These are phyloP conservation scores for Pristionchus fissidentatus DNA, from an alignment of 2,888 invertebrate species.

Conservation along the genomic window DNA sequence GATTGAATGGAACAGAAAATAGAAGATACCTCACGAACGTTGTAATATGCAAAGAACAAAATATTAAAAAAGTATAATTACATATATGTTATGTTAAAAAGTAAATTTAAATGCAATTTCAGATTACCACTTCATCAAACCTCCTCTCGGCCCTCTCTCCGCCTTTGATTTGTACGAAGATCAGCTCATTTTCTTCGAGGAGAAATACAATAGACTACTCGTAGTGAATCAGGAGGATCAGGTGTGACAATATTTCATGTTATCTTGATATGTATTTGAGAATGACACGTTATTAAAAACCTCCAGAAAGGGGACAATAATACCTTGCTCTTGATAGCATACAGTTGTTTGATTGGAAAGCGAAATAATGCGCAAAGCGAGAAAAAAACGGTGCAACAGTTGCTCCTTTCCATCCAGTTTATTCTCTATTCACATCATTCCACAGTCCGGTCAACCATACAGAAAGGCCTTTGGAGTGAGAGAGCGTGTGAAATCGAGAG, in stretches of 20 bases:
- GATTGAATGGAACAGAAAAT: too few species aligned
- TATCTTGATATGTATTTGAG: not conserved
- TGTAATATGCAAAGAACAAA: too few species aligned
- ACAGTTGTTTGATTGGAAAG: too few species aligned
- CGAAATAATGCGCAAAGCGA: not conserved
- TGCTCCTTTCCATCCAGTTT: not conserved
- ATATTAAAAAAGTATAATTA: not conserved
- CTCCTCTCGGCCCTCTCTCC: slow-evolving; percentile 44
- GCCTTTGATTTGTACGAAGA: slow-evolving; percentile 41
- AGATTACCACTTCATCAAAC: slow-evolving; percentile 33
- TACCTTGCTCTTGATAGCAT: too few species aligned
- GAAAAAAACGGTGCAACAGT: not conserved
- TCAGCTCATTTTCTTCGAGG: slow-evolving; percentile 44
- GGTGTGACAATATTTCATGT: not conserved
- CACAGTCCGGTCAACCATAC: too few species aligned
- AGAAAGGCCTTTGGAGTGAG: too few species aligned
- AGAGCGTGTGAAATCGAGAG: too few species aligned
- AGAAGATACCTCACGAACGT: too few species aligned
- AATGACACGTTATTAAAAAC: not conserved
- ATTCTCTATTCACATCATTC: too few species aligned
- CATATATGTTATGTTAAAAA: not conserved
- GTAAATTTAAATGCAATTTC: not conserved
- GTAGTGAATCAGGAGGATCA: not conserved
- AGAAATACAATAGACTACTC: slow-evolving; percentile 36
- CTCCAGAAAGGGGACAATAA: too few species aligned